Percentiles rank a stretch among this genome's conserved stretches.
phyloP scores from a whole-genome alignment of 2,797 vertebrate species.

The Halcyon smyrnensis region DNA sequence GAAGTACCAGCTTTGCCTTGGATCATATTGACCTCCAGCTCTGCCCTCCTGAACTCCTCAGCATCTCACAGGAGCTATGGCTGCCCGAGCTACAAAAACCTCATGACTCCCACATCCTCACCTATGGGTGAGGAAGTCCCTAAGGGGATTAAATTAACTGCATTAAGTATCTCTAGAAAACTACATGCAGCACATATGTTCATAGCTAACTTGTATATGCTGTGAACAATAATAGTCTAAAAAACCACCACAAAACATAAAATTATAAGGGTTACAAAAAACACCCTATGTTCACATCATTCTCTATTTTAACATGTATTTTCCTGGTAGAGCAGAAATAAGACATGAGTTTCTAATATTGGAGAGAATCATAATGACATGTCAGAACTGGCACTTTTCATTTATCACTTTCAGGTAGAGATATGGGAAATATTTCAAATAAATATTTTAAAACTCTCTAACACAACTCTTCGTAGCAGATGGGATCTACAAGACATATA shows the following conservation, averaged over 20 bases:
- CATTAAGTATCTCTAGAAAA: background rate
- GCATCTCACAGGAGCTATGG: background rate
- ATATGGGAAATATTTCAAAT: background rate
- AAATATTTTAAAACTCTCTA: background rate
- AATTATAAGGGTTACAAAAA: background rate
- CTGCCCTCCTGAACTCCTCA: background rate
- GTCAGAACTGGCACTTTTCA: background rate
- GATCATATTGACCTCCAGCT: background rate
- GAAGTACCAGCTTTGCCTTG: background rate
- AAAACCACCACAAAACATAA: background rate
- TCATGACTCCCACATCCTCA: background rate
- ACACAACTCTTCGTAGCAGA: background rate
- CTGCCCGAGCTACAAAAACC: background rate
- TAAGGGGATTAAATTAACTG: background rate
- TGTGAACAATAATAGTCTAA: background rate
- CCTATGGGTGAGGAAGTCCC: background rate
- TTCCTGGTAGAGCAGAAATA: background rate
- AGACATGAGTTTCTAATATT: background rate
- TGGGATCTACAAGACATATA: background rate
- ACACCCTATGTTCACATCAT: background rate
- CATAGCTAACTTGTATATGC: background rate
- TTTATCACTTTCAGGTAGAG: background rate
- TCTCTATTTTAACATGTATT: background rate
- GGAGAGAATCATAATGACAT: background rate
- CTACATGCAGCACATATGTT: background rate